Evolutionary conservation across 1,140 invertebrate genomes (phyloP).

Genomic region (Nilaparvata lugens): DNA sequence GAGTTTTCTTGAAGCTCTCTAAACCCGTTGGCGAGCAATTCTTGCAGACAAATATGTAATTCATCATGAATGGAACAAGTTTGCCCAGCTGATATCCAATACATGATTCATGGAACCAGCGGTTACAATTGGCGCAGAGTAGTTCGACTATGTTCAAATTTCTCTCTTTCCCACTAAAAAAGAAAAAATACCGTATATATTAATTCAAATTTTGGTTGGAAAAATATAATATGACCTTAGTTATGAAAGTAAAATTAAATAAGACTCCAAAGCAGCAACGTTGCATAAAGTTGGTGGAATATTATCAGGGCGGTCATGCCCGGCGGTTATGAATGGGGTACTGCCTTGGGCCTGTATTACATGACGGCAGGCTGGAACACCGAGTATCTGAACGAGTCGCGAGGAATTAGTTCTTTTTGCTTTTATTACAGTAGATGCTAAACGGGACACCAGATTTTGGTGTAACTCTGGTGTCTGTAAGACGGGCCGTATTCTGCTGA

Average conservation of each 20-base stretch:
- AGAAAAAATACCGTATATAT: slow-evolving; percentile 12
- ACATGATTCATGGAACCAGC: slow-evolving; percentile 91
- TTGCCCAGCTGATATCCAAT: slow-evolving; percentile 85
- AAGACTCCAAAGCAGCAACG: background rate
- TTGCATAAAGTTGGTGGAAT: background rate
- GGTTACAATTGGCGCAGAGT: slow-evolving; percentile 77
- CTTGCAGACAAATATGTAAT: slow-evolving; percentile 94
- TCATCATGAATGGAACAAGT: slow-evolving; percentile 89
- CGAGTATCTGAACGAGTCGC: too few relatives aligned
- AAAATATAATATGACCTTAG: too few relatives aligned
- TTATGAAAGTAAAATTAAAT: too few relatives aligned
- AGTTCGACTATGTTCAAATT: slow-evolving; percentile 85
- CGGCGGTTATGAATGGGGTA: background rate
- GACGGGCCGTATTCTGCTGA: too few relatives aligned
- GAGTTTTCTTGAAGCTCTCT: slow-evolving; percentile 81
- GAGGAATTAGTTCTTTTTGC: too few relatives aligned
- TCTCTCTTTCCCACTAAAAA: slow-evolving; percentile 70
- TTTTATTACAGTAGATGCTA: too few relatives aligned
- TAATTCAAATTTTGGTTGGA: too few relatives aligned
- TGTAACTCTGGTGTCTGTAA: too few relatives aligned
- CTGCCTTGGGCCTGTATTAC: too few relatives aligned
- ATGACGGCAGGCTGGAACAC: too few relatives aligned
- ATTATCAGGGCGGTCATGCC: background rate
- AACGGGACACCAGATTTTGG: too few relatives aligned
- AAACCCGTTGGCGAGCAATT: slow-evolving; percentile 86